These are phyloP conservation scores for Phycodurus eques DNA, from an alignment of 2,113 vertebrate species.

Conservation along the genomic window DNA sequence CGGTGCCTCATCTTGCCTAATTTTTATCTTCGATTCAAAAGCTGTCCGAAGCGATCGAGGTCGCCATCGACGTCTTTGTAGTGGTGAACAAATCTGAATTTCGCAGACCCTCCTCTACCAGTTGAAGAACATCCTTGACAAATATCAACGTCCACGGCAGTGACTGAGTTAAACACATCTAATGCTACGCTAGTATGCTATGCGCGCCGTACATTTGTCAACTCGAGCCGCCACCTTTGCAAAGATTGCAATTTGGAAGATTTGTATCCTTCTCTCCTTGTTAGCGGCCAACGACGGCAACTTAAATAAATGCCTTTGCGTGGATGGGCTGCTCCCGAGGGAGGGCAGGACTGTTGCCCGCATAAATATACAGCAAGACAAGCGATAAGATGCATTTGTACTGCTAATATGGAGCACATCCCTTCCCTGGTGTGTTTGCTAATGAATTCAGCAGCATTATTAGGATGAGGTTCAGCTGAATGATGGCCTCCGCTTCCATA, in stretches of 20 bases:
- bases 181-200: too few relatives aligned
- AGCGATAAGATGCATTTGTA: slow-evolving; percentile 64
- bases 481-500: slow-evolving; percentile 73
- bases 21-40: too few relatives aligned
- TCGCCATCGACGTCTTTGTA: too few relatives aligned
- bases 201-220: not conserved
- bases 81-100: too few relatives aligned
- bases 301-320: slow-evolving; percentile 66
- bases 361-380: slow-evolving; percentile 58
- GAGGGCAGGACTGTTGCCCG: slow-evolving; percentile 18
- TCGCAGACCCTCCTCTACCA: too few relatives aligned
- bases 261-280: slow-evolving; percentile 49
- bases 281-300: slow-evolving; percentile 64
- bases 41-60: too few relatives aligned
- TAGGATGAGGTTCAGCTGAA: slow-evolving; percentile 67
- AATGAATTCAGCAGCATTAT: slow-evolving; percentile 75
- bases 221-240: slow-evolving; percentile 14
- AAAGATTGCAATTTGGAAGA: slow-evolving; percentile 56
- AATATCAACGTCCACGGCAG: too few relatives aligned
- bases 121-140: too few relatives aligned
- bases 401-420: slow-evolving; percentile 59
- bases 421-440: slow-evolving; percentile 40
- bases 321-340: slow-evolving; percentile 47
- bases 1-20: too few relatives aligned
- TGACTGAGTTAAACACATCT: too few relatives aligned